Evolutionary conservation across 2,888 invertebrate species (phyloP).

Genomic region (Tenthredo notha): DNA sequence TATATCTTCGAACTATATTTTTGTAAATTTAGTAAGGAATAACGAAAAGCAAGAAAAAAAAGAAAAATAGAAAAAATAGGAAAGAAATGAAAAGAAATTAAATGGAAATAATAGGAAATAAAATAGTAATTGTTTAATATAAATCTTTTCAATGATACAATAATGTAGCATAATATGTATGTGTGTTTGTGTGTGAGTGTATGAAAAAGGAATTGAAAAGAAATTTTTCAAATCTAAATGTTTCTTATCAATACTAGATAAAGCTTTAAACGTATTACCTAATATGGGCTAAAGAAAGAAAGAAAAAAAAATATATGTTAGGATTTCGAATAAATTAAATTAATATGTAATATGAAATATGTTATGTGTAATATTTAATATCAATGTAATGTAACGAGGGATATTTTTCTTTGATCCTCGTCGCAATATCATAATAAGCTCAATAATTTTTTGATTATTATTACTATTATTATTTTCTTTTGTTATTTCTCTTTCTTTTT

Average conservation of each 20-base stretch:
- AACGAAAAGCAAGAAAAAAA: neutral
- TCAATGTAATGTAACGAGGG: neutral
- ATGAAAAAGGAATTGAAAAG: neutral
- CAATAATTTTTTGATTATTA: neutral
- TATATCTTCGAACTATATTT: constrained; percentile 4
- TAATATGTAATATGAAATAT: neutral
- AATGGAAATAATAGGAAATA: neutral
- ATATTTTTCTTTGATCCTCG: neutral
- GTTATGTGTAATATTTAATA: neutral
- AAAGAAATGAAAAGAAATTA: neutral
- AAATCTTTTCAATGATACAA: neutral
- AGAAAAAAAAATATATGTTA: neutral
- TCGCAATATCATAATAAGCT: neutral
- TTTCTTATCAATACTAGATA: constrained; percentile 6
- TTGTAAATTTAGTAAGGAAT: neutral
- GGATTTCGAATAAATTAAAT: constrained; percentile 2
- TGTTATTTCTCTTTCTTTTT: too few species aligned
- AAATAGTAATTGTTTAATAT: neutral
- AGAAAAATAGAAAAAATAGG: neutral
- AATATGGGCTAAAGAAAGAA: neutral
- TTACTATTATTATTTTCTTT: too few species aligned
- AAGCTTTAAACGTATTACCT: constrained; percentile 6
- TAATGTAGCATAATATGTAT: neutral
- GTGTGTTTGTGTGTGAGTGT: neutral
- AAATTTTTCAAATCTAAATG: neutral